These are phyloP conservation scores for Nyctereutes procyonoides DNA, from an alignment of 2,113 vertebrate genomes.

Conservation along the genomic window DNA sequence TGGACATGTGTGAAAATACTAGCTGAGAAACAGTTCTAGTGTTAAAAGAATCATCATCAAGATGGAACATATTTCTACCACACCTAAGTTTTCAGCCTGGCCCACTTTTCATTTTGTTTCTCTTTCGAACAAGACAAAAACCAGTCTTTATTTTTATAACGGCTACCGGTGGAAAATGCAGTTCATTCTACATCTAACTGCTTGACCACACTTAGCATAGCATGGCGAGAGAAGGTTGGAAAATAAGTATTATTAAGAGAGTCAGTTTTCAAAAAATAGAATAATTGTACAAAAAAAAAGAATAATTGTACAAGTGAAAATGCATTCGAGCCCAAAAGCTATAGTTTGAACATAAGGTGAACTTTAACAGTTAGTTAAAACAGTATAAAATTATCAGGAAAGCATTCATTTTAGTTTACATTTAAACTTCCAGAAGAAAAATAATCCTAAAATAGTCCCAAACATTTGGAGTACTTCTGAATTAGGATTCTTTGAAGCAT, in stretches of 20 bases:
- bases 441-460: slow-evolving; percentile 86
- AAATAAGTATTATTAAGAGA: slow-evolving; percentile 63
- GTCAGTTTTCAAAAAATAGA: neutral
- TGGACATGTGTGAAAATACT: neutral
- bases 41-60: neutral
- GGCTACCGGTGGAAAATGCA: neutral
- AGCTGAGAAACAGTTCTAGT: neutral
- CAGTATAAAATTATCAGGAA: slow-evolving; percentile 79
- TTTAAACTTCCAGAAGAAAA: slow-evolving; percentile 85
- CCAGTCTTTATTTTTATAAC: neutral
- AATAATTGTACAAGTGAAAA: slow-evolving; percentile 42
- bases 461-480: slow-evolving; percentile 85
- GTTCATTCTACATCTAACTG: neutral
- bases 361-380: slow-evolving; percentile 84
- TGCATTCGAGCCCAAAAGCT: slow-evolving; percentile 64
- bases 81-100: neutral
- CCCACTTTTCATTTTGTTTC: neutral
- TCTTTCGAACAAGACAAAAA: neutral
- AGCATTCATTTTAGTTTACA: slow-evolving; percentile 84
- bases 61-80: neutral
- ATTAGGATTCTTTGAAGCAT: slow-evolving; percentile 86
- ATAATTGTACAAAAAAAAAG: neutral
- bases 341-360: slow-evolving; percentile 78
- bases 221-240: neutral
- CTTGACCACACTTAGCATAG: neutral